A percentile compares a stretch with the other conserved stretches of the same genome.
Evolutionary conservation across 2,888 invertebrate species (phyloP).

Genomic region (Ectobius pallidus): DNA sequence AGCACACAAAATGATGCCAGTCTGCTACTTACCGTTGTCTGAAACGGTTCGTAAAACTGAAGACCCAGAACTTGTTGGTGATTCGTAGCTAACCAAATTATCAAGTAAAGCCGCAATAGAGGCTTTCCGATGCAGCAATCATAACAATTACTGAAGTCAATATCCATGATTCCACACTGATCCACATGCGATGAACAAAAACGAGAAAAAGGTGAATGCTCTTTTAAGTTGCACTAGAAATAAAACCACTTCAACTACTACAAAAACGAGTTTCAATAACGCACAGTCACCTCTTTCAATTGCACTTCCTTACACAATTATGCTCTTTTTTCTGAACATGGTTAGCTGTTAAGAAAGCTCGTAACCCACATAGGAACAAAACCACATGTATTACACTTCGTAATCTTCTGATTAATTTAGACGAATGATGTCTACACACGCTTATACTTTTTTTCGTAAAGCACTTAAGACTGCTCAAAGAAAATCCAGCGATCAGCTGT

Average conservation of each 20-base stretch:
- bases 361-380: background rate
- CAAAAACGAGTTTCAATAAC: background rate
- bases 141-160: background rate
- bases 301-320: background rate
- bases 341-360: background rate
- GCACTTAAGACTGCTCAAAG: background rate
- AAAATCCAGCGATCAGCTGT: background rate
- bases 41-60: slow-evolving; percentile 6
- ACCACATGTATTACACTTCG: background rate
- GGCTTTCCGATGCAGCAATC: background rate
- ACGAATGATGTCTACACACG: background rate
- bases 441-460: background rate
- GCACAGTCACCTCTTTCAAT: background rate
- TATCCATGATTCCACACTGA: background rate
- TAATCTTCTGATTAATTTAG: background rate
- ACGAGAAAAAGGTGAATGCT: background rate
- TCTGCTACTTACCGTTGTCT: slow-evolving; percentile 17
- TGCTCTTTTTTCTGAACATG: background rate
- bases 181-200: background rate
- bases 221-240: background rate
- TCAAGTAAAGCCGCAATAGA: background rate
- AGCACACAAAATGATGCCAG: no score
- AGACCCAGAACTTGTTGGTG: background rate
- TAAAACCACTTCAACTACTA: no score
- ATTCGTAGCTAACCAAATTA: background rate